Evolutionary conservation across 2,113 vertebrate genomes (phyloP).

Genomic region (Helogale parvula): DNA sequence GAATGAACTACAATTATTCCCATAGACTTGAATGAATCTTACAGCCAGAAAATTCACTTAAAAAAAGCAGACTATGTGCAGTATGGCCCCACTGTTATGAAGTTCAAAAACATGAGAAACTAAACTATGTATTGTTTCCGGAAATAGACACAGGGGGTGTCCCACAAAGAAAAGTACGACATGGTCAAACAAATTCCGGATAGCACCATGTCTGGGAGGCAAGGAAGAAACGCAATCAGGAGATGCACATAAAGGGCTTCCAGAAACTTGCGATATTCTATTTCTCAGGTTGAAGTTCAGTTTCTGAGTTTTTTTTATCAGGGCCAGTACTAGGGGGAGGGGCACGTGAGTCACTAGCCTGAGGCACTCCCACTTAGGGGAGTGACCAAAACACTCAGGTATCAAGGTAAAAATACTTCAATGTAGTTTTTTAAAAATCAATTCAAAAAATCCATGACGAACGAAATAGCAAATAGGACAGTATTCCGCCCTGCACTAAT

Average conservation of each 20-base stretch:
- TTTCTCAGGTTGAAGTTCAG: background rate
- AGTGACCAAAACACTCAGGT: background rate
- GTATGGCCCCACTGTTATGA: background rate
- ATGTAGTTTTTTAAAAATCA: background rate
- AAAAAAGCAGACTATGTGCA: background rate
- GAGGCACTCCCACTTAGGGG: background rate
- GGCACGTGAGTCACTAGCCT: background rate
- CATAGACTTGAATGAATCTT: background rate
- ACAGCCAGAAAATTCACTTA: background rate
- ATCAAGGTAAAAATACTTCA: background rate
- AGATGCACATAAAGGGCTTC: background rate
- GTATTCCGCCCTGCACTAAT: background rate
- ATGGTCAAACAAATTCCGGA: background rate
- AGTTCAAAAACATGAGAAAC: background rate
- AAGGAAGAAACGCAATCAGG: background rate
- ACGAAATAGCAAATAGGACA: background rate
- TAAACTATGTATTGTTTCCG: background rate
- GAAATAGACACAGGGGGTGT: fast-evolving
- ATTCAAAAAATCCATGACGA: background rate
- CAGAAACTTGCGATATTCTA: background rate
- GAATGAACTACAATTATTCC: background rate
- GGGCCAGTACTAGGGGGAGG: background rate
- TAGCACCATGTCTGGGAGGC: too few relatives aligned
- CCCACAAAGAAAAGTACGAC: background rate
- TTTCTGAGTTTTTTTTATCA: background rate